phyloP scores from a whole-genome alignment of 1,140 invertebrate genomes.

The Colletes latitarsis region DNA sequence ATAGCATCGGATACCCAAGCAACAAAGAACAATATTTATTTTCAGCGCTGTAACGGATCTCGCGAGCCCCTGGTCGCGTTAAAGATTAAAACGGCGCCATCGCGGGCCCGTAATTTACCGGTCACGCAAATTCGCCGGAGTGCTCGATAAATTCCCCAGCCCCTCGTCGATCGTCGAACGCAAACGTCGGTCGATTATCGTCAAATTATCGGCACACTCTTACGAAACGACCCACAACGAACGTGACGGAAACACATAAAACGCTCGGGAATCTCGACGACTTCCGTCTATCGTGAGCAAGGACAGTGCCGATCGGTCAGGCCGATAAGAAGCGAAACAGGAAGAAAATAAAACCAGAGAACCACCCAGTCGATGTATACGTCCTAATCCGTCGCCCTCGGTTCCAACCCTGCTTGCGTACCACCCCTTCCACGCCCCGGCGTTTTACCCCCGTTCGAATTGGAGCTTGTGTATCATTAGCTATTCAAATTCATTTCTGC shows the following conservation, averaged over 20 bases:
- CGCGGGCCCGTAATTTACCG: background rate
- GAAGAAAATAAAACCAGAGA: background rate
- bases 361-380: background rate
- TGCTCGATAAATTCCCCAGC: background rate
- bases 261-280: background rate
- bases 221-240: background rate
- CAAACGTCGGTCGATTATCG: too few species aligned
- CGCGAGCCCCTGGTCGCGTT: background rate
- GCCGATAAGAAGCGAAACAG: background rate
- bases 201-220: background rate
- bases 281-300: background rate
- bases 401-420: background rate
- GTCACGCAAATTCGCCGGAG: background rate
- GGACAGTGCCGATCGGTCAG: background rate
- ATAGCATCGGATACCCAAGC: too few species aligned
- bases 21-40: too few species aligned
- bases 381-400: conserved; percentile 20
- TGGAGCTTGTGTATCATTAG: conserved; percentile 45
- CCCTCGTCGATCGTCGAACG: background rate
- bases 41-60: background rate
- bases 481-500: conserved; percentile 57
- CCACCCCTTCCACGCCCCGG: conserved; percentile 9
- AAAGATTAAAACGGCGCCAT: background rate
- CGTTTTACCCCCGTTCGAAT: conserved; percentile 26
- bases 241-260: background rate